phyloP scores from a whole-genome alignment of 1,140 invertebrate genomes.

The Philotrypesis tridentata region DNA sequence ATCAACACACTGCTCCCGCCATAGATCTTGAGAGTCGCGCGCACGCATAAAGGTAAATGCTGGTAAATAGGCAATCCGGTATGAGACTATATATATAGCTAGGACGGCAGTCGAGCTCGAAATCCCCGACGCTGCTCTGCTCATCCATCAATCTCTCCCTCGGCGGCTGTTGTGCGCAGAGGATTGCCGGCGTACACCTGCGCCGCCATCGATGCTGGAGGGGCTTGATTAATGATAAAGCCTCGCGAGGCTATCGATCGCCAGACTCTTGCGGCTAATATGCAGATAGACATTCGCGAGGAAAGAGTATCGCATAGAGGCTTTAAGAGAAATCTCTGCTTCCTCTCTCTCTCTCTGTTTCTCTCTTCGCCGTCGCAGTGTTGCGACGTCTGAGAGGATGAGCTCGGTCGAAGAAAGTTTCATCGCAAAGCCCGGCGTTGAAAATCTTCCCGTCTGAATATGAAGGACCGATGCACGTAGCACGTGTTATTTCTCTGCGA shows the following conservation, averaged over 20 bases:
- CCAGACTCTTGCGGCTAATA: not conserved
- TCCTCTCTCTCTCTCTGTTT: too few relatives aligned
- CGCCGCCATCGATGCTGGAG: slow-evolving; percentile 19
- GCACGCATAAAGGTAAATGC: slow-evolving; percentile 30
- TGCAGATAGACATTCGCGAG: not conserved
- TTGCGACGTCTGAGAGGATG: too few relatives aligned
- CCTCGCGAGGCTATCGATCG: slow-evolving; percentile 35
- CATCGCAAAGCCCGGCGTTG: too few relatives aligned
- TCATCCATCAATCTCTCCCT: slow-evolving; percentile 60
- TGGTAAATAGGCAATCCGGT: slow-evolving; percentile 47
- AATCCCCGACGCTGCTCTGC: slow-evolving; percentile 37
- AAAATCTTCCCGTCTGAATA: too few relatives aligned
- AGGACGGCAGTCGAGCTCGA: slow-evolving; percentile 24
- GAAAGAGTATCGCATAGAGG: too few relatives aligned
- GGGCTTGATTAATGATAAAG: slow-evolving; percentile 59
- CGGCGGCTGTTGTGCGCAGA: slow-evolving; percentile 2
- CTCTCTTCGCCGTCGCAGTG: too few relatives aligned
- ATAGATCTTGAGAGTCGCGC: not conserved
- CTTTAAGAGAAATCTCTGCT: too few relatives aligned
- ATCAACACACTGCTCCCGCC: too few relatives aligned
- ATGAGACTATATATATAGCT: too few relatives aligned
- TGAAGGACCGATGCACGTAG: too few relatives aligned
- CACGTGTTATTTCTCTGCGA: too few relatives aligned
- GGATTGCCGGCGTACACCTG: slow-evolving; percentile 50
- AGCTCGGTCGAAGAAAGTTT: too few relatives aligned